Base-by-base conservation (phyloP, 2,888 invertebrate species). In the Platycheirus rosarum region DNA sequence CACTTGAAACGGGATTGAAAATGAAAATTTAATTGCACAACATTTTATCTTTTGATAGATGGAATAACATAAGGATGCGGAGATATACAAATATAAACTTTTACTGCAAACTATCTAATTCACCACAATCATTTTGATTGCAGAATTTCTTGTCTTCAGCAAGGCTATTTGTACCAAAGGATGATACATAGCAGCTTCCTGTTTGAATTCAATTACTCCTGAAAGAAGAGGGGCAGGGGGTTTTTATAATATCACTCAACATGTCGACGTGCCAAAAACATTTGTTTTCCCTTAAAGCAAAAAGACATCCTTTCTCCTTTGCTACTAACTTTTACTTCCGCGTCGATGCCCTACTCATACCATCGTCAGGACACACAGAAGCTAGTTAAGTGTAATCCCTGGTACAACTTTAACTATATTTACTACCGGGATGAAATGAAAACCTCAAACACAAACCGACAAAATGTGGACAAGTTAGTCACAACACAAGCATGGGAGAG, bases 11-110 rank as follows among this genome's bases (percentile, higher is more conserved):
- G 63, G 69, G 63, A 68, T 77, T 73, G 71, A 68, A 73, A 77
- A 82, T 82, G 57, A 77, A 82, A 82, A 73, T 73, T 82, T 77
- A 82, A 82, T 82, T 77, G 60, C 37, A 63, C 55, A 8, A 8
- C 26, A 40, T 55, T 26, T 37, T 68, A 63, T 23, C 23, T 13
- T 26, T 42, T 60, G 42, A 8, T n/a, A 37, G 8, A 14, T 55
- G 29, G 29, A 32, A 32, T 32, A n/a, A n/a, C n/a, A n/a, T n/a
- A n/a, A n/a, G n/a, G n/a, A n/a, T n/a, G n/a, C n/a, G 8, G 5
- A 32, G 7, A 32, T 32, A 32, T 7, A 9, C 13, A 40, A 5
- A 16, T 55, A 14, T 40, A 40, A 13, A 8, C 0, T 23, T 37
- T 9, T 9, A 16, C 4, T 40, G 6, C 9, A 9, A 57, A 53